A percentile compares a stretch with the other conserved stretches of the same genome.
Conservation (phyloP, 2,113 vertebrate species). For the Camelus bactrianus region DNA sequence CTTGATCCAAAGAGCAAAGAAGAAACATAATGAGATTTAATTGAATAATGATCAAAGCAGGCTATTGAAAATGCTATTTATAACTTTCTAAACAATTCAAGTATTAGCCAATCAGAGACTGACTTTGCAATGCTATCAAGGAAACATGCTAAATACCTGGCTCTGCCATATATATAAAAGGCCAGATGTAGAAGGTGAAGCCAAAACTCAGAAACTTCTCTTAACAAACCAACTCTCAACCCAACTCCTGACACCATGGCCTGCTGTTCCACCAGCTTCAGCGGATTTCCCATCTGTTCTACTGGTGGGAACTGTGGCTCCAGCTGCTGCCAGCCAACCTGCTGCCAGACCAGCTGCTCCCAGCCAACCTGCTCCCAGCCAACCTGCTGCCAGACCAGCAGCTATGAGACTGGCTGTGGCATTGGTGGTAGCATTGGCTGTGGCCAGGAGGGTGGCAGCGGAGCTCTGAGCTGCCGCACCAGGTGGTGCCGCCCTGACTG, state of each 20-base stretch:
- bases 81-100: slow-evolving; percentile 68
- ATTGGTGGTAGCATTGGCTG: neutral
- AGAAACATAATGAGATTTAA: slow-evolving; percentile 57
- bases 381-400: neutral
- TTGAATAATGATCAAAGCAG: slow-evolving; percentile 60
- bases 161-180: slow-evolving; percentile 68
- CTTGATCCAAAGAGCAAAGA: slow-evolving; percentile 33
- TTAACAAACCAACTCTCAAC: neutral
- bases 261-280: slow-evolving; percentile 76
- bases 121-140: slow-evolving; percentile 6
- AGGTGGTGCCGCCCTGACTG: slow-evolving; percentile 81
- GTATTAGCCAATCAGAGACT: slow-evolving; percentile 64
- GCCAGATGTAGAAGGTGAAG: neutral
- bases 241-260: slow-evolving; percentile 63
- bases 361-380: neutral
- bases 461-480: slow-evolving; percentile 57
- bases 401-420: neutral
- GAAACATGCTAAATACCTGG: slow-evolving; percentile 52
- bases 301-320: neutral
- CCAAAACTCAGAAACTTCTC: slow-evolving; percentile 56
- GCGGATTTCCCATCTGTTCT: slow-evolving; percentile 72
- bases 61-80: slow-evolving; percentile 67
- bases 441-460: slow-evolving; percentile 1
- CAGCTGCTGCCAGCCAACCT: slow-evolving; percentile 24
- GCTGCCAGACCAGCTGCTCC: neutral